Conservation (phyloP, 1,140 invertebrate genomes). For the Drosophila mayri region DNA sequence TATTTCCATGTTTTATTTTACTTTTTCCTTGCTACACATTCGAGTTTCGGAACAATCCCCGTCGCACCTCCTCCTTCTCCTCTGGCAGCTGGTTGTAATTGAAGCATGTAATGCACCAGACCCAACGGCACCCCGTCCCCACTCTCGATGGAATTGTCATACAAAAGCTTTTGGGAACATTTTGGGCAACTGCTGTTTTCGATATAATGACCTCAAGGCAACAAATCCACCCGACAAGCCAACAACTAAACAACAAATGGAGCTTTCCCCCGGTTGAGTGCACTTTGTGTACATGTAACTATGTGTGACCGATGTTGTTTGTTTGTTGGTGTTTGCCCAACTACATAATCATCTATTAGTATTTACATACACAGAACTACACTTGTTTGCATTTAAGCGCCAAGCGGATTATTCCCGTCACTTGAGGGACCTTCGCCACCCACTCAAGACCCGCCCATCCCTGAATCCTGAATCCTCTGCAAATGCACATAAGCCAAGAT, state of each 20-base stretch:
- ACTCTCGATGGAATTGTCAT: slow-evolving; percentile 59
- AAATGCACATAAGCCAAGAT: slow-evolving; percentile 28
- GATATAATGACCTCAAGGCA: slow-evolving; percentile 83
- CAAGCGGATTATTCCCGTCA: slow-evolving; percentile 74
- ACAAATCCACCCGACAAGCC: slow-evolving; percentile 66
- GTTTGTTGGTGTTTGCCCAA: slow-evolving; percentile 76
- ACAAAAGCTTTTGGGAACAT: slow-evolving; percentile 81
- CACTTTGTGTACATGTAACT: slow-evolving; percentile 81
- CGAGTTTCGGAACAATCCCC: slow-evolving; percentile 68
- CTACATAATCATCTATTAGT: slow-evolving; percentile 83
- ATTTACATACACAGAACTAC: slow-evolving; percentile 83
- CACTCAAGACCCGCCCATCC: slow-evolving; percentile 7
- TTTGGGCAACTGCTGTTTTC: slow-evolving; percentile 81
- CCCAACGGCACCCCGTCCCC: slow-evolving; percentile 16
- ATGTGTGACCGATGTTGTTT: slow-evolving; percentile 72
- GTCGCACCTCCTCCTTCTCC: background rate
- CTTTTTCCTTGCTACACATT: slow-evolving; percentile 57
- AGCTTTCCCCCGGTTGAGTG: slow-evolving; percentile 75
- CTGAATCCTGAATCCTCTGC: background rate
- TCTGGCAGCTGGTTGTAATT: slow-evolving; percentile 59
- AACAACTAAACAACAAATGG: slow-evolving; percentile 67
- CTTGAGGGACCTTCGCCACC: slow-evolving; percentile 28
- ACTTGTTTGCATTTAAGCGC: slow-evolving; percentile 81
- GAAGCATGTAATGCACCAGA: slow-evolving; percentile 76
- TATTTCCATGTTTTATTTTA: slow-evolving; percentile 73